Percentiles rank a stretch among this genome's conserved stretches.
Conservation (phyloP, 2,113 vertebrate species). For the Otis tarda region DNA sequence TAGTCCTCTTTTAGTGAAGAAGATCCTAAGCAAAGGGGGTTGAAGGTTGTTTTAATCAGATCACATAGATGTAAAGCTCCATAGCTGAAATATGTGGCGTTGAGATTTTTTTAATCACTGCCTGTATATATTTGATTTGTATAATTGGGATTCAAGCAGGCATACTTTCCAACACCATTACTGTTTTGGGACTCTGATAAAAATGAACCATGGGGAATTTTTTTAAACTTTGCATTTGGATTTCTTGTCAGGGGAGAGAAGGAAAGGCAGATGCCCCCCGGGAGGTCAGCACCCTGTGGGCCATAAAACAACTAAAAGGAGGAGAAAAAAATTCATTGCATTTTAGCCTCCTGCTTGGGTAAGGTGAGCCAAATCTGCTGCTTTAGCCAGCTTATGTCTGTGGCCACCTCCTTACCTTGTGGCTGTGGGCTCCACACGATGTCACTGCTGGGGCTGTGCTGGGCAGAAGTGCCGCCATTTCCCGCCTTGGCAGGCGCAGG, state of each 20-base stretch:
- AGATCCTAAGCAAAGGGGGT: background rate
- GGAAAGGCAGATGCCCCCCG: background rate
- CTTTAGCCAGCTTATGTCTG: background rate
- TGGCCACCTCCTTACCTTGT: fast-evolving
- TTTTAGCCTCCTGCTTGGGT: fast-evolving
- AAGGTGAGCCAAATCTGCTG: fast-evolving
- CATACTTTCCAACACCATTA: background rate
- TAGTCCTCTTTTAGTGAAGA: background rate
- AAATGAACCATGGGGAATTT: background rate
- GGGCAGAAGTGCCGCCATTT: fast-evolving
- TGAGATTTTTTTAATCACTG: background rate
- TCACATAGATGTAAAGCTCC: fast-evolving
- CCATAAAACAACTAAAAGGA: background rate
- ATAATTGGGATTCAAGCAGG: background rate
- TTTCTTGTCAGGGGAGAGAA: background rate
- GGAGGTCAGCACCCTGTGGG: fast-evolving
- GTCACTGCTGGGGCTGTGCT: fast-evolving
- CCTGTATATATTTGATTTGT: background rate
- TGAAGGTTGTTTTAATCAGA: background rate
- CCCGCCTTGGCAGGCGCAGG: fast-evolving
- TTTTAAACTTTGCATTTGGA: background rate
- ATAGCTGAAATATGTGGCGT: background rate
- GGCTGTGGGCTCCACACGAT: fast-evolving
- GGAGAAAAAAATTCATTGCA: fast-evolving
- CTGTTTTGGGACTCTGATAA: background rate